These are phyloP conservation scores for Zaprionus vittiger DNA, from an alignment of 1,140 invertebrate genomes.

Conservation along the genomic window DNA sequence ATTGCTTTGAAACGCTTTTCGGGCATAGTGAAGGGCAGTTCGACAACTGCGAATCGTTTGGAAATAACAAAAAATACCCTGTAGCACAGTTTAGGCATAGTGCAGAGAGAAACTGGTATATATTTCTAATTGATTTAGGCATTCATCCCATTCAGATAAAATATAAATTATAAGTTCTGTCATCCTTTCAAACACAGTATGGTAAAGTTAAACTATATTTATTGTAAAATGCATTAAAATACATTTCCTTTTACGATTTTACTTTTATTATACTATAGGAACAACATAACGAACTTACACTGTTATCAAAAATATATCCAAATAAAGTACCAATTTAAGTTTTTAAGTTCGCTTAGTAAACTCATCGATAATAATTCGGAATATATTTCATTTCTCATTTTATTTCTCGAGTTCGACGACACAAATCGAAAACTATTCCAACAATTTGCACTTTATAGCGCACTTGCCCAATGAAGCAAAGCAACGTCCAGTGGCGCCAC, in stretches of 20 bases:
- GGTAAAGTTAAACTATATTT: no score
- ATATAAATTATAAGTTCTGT: no score
- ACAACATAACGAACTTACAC: no score
- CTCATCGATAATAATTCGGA: conserved; percentile 1
- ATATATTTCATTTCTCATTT: conserved; percentile 10
- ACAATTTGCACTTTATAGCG: conserved; percentile 72
- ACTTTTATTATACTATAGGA: no score
- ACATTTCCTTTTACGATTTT: no score
- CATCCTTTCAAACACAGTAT: no score
- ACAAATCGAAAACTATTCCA: conserved; percentile 71
- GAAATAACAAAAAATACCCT: neutral
- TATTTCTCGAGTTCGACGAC: conserved; percentile 24
- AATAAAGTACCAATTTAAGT: neutral
- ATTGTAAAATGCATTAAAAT: no score
- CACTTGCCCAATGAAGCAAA: conserved; percentile 71
- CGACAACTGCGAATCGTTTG: neutral
- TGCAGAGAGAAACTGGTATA: neutral
- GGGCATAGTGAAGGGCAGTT: conserved; percentile 31
- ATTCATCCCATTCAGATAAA: no score
- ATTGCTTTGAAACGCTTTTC: conserved; percentile 54
- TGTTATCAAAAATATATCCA: neutral
- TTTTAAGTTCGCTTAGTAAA: neutral
- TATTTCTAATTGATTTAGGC: no score
- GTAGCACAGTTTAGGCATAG: neutral
- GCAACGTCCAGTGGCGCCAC: conserved; percentile 70